Evolutionary conservation across 2,113 vertebrate genomes (phyloP).

Genomic region (Ceratotherium simum): DNA sequence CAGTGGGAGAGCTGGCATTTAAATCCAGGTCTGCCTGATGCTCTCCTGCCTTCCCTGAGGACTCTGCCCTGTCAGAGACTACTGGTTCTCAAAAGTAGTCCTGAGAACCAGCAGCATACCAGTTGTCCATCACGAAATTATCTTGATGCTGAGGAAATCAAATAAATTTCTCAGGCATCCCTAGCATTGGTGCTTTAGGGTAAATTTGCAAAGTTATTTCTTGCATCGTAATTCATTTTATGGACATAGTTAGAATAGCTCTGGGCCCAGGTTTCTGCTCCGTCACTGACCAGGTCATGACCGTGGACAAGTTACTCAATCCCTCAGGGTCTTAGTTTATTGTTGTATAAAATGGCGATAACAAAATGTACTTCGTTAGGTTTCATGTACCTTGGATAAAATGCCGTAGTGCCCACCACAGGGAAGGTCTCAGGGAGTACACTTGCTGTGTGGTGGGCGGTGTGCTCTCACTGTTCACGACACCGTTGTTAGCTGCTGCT

Average conservation of each 20-base stretch:
- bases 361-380: no score
- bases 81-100: neutral
- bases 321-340: neutral
- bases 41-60: neutral
- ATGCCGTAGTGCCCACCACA: fast-evolving
- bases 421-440: neutral
- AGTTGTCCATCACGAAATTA: neutral
- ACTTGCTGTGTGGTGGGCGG: neutral
- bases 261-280: neutral
- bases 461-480: fast-evolving
- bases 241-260: neutral
- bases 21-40: neutral
- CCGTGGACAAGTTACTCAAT: neutral
- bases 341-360: neutral
- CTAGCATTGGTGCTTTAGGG: neutral
- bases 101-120: neutral
- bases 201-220: neutral
- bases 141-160: neutral
- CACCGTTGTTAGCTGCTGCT: fast-evolving
- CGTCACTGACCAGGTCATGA: neutral
- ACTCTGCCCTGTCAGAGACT: neutral
- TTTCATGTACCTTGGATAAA: fast-evolving
- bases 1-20: neutral
- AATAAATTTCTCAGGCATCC: neutral
- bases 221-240: neutral